phyloP scores from a whole-genome alignment of 2,888 invertebrate genomes.

The Pristionchus mayeri region DNA sequence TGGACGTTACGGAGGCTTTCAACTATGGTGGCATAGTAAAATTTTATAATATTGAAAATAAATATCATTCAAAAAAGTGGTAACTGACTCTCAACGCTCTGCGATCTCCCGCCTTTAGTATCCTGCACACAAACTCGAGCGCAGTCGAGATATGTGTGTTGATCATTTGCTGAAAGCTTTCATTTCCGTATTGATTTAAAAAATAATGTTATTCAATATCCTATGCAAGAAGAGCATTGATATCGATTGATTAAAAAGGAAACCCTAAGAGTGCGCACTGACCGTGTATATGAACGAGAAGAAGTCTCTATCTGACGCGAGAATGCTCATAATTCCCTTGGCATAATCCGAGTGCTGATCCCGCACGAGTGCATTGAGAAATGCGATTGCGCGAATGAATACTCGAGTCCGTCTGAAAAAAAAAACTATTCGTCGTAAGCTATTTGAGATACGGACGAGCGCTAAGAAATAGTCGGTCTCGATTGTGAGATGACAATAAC shows the following conservation, averaged over 20 bases:
- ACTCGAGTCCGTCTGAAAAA: background rate
- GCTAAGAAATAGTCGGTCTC: no score
- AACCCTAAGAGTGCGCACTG: background rate
- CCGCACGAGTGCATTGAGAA: background rate
- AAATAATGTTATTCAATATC: no score
- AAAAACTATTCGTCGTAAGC: background rate
- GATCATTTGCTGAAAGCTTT: constrained; percentile 9
- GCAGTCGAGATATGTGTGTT: background rate
- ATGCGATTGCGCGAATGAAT: background rate
- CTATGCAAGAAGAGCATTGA: no score
- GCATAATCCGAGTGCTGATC: background rate
- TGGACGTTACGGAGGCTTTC: background rate
- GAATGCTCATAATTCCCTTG: background rate
- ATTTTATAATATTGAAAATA: background rate
- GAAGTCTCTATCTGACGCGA: background rate
- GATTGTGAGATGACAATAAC: no score
- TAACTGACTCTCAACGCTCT: background rate
- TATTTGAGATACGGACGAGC: no score
- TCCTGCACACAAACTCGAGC: background rate
- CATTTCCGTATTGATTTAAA: background rate
- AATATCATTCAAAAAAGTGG: background rate
- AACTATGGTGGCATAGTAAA: background rate
- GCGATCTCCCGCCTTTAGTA: background rate
- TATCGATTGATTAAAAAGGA: background rate
- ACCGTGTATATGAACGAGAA: background rate